Base-by-base conservation (phyloP, 2,888 invertebrate species). In the Panorpa germanica region DNA sequence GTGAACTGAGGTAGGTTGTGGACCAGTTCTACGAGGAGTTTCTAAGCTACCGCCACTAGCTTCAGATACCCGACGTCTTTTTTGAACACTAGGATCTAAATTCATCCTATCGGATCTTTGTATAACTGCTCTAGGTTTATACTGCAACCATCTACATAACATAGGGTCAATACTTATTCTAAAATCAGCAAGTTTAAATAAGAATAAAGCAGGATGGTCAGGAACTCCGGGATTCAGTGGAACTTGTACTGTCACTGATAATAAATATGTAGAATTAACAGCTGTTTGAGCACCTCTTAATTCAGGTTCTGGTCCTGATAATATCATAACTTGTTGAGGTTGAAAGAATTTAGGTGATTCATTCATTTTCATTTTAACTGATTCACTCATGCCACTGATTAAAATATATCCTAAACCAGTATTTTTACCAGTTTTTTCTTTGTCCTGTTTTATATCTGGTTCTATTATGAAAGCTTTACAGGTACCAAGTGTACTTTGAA, bases 141-240 rank as follows among this genome's bases (percentile, higher is more conserved):
- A 75, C 2, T 65, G 53, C n/a, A 75, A 47, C 66, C 70, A 75
- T 22, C 61, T 55, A 29, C 66, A 57, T 8, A 75, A 45, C n/a
- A 74, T 48, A 1, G 74, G 74, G 47, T 75, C 74, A 2, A 72
- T 42, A 18, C 61, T 61, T 20, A 63, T 50, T 37, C 57, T 49
- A 34, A 61, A 58, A 43, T 63, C 58, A 35, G 57, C 52, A 6
- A 63, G 37, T 42, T 56, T 55, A 36, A 63, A 57, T 3, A 58
- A 49, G n/a, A 63, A 29, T 22, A 65, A 46, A 1, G 63, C 50
- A 4, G 62, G 55, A 44, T 62, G 57, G 18, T 31, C 24, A 17
- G 34, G 18, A 6, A 20, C 17, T n/a, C 27, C 17, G 4, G 17
- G 9, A 4, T 25, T n/a, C 8, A 32, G 25, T 14, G 39, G 23